Evolutionary conservation across 2,888 invertebrate genomes (phyloP), one percentile per base, ranked within the genome.

Genomic region (Ditula angustiorana): DNA sequence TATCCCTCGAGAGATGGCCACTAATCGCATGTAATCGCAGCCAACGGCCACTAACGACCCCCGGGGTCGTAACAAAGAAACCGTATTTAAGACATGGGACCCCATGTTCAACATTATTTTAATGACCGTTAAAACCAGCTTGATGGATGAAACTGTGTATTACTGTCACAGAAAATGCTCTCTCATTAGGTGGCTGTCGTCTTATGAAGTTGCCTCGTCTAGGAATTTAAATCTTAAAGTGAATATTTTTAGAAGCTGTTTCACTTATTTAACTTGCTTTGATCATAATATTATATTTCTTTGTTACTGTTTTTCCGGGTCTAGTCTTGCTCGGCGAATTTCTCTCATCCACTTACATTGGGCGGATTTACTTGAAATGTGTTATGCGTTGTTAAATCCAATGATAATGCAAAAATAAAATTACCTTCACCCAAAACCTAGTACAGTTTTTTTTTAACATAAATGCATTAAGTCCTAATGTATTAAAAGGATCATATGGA

Each of bases 1-100:
- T 50, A 50, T 50, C 60, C 60, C 26, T 21, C 26, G 28, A 37
- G 53, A 21, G 53, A 68, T 67, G 60, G 58, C 62, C 66, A 57
- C 59, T 72, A 72, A 71, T 69, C 69, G 61, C 66, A 44, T 44
- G 67, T 66, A 70, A 70, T 67, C 67, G 63, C 59, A 35, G 19
- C 58, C 58, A 68, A 44, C 53, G 68, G 50, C 64, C 61, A 55
- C 65, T 55, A 59, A 56, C 60, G 61, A 33, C 57, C 35, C 35
- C 53, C 53, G 33, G 33, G 50, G 53, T 53, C 53, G 33, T 53
- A 21, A 35, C 35, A 53, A 53, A 53, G 53, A 53, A 53, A 35
- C 53, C 53, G 53, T 53, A 53, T 53, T 53, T 53, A 53, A 53
- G 53, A 53, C 53, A 35, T 53, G 30, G 24, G 53, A 13, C 28